Evolutionary conservation across 2,113 vertebrate species (phyloP), one percentile per base, ranked within the genome.

Genomic region (Siniperca chuatsi): DNA sequence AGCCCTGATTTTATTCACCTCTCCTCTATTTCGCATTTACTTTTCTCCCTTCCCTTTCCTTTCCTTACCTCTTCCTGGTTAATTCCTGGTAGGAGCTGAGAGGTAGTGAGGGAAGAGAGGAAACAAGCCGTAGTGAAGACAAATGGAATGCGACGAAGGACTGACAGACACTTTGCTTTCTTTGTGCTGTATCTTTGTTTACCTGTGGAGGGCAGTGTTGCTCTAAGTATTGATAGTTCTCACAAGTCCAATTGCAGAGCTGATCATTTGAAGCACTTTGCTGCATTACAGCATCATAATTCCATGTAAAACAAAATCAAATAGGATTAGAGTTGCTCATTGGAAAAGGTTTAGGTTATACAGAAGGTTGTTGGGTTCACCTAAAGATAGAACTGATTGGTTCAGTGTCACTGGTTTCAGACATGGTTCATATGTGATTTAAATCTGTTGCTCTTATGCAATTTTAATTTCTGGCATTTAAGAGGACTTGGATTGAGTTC

Each of bases 161-260:
- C 37, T 68, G 55, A 65, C 15, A 46, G 44, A 55, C 52, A 8
- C 48, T 61, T 37, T 35, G 12, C 46, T 60, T 73, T 61, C 61
- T 66, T 54, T 18, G 25, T 65, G 78, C 73, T 57, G 11, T 84
- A 12, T 46, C 61, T 58, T 3, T 60, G 44, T 87, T n/a, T 42
- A 72, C 88, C 95, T 91, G 61, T 68, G 89, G 95, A 88, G 89
- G 95, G 95, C 94, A 95, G 92, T 95, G 88, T 94, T 94, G 94
- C 86, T 92, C 87, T 20, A 95, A 60, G 44, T 72, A 91, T 92
- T 18, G 67, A 62, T 8, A 3, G 8, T 37, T 69, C 52, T 4
- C 33, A 33, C 25, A 55, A 78, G 75, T 79, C 60, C 61, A 86
- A 87, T 85, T 78, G 61, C 74, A 82, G 65, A 74, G 50, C 70